These are phyloP conservation scores for Caenorhabditis briggsae DNA, from an alignment of 1,140 invertebrate species.

Conservation along the genomic window DNA sequence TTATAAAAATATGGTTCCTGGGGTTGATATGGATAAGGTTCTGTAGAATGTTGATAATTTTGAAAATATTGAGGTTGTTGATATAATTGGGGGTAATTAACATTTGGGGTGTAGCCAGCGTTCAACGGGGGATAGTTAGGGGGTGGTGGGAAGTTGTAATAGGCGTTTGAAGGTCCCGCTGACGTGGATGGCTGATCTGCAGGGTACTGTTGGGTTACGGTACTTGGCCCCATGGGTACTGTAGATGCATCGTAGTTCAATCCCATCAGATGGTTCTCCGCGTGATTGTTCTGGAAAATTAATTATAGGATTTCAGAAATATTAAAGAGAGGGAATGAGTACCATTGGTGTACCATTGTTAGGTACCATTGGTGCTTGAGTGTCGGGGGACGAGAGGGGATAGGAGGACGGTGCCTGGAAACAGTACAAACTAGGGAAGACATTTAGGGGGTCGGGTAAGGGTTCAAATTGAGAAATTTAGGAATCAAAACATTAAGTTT, in stretches of 20 bases:
- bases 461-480: too few relatives aligned
- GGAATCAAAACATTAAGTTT: too few relatives aligned
- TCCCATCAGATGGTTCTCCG: constrained; percentile 36
- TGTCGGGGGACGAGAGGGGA: background rate
- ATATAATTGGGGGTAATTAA: constrained; percentile 39
- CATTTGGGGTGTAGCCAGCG: constrained; percentile 19
- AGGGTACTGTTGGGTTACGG: background rate
- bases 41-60: background rate
- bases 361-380: background rate
- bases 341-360: background rate
- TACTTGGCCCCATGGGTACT: background rate
- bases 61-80: constrained; percentile 27
- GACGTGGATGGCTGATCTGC: too few relatives aligned
- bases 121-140: constrained; percentile 2
- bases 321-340: background rate
- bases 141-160: constrained; percentile 28
- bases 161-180: background rate
- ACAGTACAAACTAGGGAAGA: too few relatives aligned
- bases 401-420: constrained; percentile 23
- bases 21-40: background rate
- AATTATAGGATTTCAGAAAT: background rate
- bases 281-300: constrained; percentile 34
- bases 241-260: constrained; percentile 12
- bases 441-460: background rate
- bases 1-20: constrained; percentile 16